Evolutionary conservation across 2,888 invertebrate genomes (phyloP).

Genomic region (Synergus gifuensis): DNA sequence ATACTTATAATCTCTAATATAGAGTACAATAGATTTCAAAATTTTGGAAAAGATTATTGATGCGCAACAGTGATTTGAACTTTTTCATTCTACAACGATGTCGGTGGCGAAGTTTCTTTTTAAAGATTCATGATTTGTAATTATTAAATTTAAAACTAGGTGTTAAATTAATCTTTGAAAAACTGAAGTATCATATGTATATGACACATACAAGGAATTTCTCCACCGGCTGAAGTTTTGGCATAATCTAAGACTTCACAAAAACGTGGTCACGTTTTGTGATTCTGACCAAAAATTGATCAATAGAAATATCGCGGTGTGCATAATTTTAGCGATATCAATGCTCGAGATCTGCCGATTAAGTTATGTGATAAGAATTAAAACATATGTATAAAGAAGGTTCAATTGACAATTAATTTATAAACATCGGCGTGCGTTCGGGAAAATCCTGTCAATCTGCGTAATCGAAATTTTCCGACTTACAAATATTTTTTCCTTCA

Average conservation of each 20-base stretch:
- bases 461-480: background rate
- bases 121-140: background rate
- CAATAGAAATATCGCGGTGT: background rate
- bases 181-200: background rate
- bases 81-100: constrained; percentile 1
- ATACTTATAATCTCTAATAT: background rate
- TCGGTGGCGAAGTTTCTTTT: background rate
- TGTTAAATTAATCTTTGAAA: background rate
- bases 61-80: constrained; percentile 14
- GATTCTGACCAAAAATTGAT: constrained; percentile 38
- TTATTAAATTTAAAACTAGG: background rate
- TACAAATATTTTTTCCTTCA: constrained; percentile 1
- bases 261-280: constrained; percentile 15
- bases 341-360: constrained; percentile 25
- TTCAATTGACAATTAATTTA: constrained; percentile 5
- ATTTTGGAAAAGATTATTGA: constrained; percentile 27
- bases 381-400: constrained; percentile 18
- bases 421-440: constrained; percentile 8
- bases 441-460: constrained; percentile 1
- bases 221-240: background rate
- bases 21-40: background rate
- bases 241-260: background rate
- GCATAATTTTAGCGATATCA: constrained; percentile 24
- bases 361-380: constrained; percentile 30
- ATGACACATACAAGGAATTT: background rate